Evolutionary conservation across 2,113 vertebrate genomes (phyloP).

Genomic region (Stegastes partitus): DNA sequence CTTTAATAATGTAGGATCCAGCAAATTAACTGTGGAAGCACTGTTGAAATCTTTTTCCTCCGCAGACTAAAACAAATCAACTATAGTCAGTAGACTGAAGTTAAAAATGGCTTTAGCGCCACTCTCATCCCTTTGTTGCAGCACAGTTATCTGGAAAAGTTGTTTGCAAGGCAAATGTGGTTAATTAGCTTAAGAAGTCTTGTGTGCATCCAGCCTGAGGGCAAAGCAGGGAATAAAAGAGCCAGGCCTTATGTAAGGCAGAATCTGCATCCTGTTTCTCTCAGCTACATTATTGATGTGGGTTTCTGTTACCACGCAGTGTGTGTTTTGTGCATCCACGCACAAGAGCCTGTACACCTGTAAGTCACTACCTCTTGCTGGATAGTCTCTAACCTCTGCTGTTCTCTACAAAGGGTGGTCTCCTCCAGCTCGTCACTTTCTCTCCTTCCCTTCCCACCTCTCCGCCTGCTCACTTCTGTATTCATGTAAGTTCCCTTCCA

Average conservation of each 20-base stretch:
- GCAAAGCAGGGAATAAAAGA: constrained; percentile 48
- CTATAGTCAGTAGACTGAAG: constrained; percentile 38
- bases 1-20: constrained; percentile 33
- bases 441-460: constrained; percentile 40
- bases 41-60: neutral
- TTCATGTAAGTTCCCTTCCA: constrained; percentile 34
- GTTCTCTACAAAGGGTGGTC: constrained; percentile 32
- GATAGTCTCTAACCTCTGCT: constrained; percentile 46
- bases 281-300: constrained; percentile 74
- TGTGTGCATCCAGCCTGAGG: constrained; percentile 62
- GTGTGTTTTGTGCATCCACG: constrained; percentile 38
- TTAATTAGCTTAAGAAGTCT: constrained; percentile 69
- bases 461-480: constrained; percentile 30
- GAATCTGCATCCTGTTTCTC: constrained; percentile 69
- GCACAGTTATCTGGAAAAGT: constrained; percentile 52
- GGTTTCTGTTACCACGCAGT: constrained; percentile 64
- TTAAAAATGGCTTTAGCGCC: constrained; percentile 29
- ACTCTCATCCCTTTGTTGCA: constrained; percentile 35
- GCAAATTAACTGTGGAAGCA: constrained; percentile 19
- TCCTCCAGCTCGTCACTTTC: constrained; percentile 37
- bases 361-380: constrained; percentile 25
- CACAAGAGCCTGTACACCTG: constrained; percentile 49
- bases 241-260: constrained; percentile 65
- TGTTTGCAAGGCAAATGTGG: constrained; percentile 62
- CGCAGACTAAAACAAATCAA: constrained; percentile 47